phyloP scores from a whole-genome alignment of 2,888 invertebrate species.

The Tridacna crocea region DNA sequence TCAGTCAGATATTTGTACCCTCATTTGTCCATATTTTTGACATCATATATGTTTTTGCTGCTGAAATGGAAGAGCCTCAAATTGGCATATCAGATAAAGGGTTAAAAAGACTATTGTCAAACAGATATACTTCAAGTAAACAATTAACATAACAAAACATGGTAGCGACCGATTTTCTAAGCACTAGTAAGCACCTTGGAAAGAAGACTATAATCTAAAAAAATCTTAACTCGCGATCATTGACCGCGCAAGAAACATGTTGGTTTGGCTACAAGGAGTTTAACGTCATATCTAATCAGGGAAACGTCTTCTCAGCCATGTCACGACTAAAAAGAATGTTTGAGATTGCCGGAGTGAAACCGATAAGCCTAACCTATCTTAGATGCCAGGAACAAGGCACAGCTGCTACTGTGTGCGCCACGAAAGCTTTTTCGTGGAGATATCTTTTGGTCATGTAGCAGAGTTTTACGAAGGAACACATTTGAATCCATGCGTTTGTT shows the following conservation, averaged over 20 bases:
- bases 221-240: neutral
- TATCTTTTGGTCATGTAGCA: neutral
- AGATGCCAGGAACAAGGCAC: conserved; percentile 24
- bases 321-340: conserved; percentile 34
- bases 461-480: neutral
- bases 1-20: too few relatives aligned
- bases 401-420: conserved; percentile 23
- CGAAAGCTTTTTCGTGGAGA: conserved; percentile 9
- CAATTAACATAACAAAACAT: too few relatives aligned
- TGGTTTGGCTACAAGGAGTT: conserved; percentile 17
- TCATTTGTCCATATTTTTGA: too few relatives aligned
- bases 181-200: conserved; percentile 30
- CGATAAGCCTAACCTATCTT: conserved; percentile 30
- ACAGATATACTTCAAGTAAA: too few relatives aligned
- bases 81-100: too few relatives aligned
- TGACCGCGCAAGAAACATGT: conserved; percentile 10
- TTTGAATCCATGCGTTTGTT: too few relatives aligned
- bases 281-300: conserved; percentile 47
- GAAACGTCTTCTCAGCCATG: conserved; percentile 40
- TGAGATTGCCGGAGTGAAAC: conserved; percentile 17
- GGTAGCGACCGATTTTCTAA: conserved; percentile 10
- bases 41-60: too few relatives aligned
- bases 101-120: too few relatives aligned
- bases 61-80: too few relatives aligned
- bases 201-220: neutral